Evolutionary conservation across 2,888 invertebrate species (phyloP), one percentile per base, ranked within the genome.

Genomic region (Smittia sp.): DNA sequence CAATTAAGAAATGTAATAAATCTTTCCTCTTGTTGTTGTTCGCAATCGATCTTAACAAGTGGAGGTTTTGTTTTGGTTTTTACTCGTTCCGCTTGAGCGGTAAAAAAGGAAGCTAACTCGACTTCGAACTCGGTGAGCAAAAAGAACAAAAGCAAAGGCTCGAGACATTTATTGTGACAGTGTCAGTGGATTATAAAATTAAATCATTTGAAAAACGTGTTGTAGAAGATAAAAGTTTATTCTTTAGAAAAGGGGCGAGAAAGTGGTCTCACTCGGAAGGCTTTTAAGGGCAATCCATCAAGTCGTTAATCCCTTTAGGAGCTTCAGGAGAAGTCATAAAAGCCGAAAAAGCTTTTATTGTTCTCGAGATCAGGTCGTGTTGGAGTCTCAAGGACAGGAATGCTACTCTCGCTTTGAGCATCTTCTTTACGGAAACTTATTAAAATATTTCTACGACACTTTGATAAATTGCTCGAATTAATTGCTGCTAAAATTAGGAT

Each of bases 161-260:
- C 32, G 22, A 41, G 41, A 46, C 67, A 67, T 67, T 67, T 46
- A 67, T 67, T 67, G 20, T 67, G n/a, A 67, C 58, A 58, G 9
- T 18, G 22, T 20, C 58, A 67, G 22, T 67, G 67, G 67, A 67
- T 67, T 67, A 67, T 67, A 67, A 67, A 67, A 67, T 67, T 67
- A 67, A 67, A 67, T 67, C 67, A 67, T 67, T 67, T 39, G 67
- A 20, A 67, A 67, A 67, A 67, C 67, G 67, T 67, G 67, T 41
- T 67, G 41, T n/a, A 24, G 11, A 15, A 41, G 41, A 67, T 67
- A 67, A 67, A 67, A 67, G 67, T 67, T 67, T 38, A 20, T n/a
- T 65, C 32, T 63, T 63, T 3, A 15, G 27, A 65, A 65, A 24
- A 65, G n/a, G 63, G n/a, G 32, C 25, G 27, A 27, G 18, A 27